Base-by-base conservation (phyloP, 2,888 invertebrate genomes). In the Dermolepida albohirtum region DNA sequence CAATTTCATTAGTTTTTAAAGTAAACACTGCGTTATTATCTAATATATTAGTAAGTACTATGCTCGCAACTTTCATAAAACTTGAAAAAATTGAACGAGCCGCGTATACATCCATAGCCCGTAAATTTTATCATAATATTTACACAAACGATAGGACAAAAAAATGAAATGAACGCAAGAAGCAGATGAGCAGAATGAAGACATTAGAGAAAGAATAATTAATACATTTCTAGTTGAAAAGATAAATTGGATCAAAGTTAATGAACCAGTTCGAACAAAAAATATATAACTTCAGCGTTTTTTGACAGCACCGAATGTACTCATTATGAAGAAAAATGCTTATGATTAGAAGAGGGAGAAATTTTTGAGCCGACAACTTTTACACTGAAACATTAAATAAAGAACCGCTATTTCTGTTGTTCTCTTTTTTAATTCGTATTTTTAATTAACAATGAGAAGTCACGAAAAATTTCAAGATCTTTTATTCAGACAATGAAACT, bases 181-280 rank as follows among this genome's bases (percentile, higher is more conserved):
- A 51, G 50, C 5, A 29, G 34, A 51, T 27, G 12, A 51, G 29
- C 51, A n/a, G 27, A 34, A 51, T 14, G 51, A 27, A 51, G 29
- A 29, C 51, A 34, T n/a, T 7, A 27, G 27, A 51, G 12, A 5
- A 27, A 11, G 51, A 27, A 29, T 51, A 51, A 51, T 51, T 51
- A 51, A 29, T 51, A 27, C 51, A 10, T 27, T 51, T n/a, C 27
- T 7, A 27, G 51, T 29, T n/a, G 51, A 51, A 51, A 51, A 34
- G 51, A 29, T 51, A 51, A 51, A 50, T 50, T 50, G 50, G 50
- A 50, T 50, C 22, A 16, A 22, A 50, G 27, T 50, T 50, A 50
- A 51, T 51, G 51, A 51, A 29, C 29, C 51, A 29, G 51, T 51
- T 12, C 12, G 51, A 5, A 11, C 12, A 29, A 29, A 12, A 34